Evolutionary conservation across 1,140 invertebrate species (phyloP), one percentile per base, ranked within the genome.

Genomic region (Trissolcus basalis): DNA sequence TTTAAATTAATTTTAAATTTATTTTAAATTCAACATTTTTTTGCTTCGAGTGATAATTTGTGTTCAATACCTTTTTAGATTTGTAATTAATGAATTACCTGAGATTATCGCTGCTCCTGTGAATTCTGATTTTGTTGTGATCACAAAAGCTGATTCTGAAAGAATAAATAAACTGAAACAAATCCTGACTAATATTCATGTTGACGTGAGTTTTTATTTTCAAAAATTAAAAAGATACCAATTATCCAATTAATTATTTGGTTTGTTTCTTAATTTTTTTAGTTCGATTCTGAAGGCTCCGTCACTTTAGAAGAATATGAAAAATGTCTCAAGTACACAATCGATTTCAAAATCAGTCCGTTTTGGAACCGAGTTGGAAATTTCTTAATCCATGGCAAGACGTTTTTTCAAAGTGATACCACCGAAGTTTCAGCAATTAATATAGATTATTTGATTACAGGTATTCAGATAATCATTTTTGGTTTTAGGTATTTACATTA

Each of bases 341-440:
- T 83, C 15, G 44, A 74, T 32, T 78, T 77, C 9, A 74, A 74
- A 45, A 48, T 82, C 4, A 48, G 58, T 36, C 68, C 81, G 15
- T 43, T 43, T 2, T 83, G 82, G 82, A 81, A 76, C 49, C 67
- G 58, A 63, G 51, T 80, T 11, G 82, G 64, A 1, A 33, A 51
- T 0, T 79, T 77, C 54, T 59, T 80, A 0, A 59, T 79, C 4
- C 49, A 76, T 45, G 80, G 78, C 43, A 58, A 60, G 33, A 51
- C 81, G 49, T 80, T 80, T 56, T 56, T 82, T n/a, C 33, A 35
- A 3, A 13, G 48, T 8, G 32, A 55, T 9, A 58, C 9, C 3
- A 15, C 51, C 10, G 33, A 60, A 16, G 11, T 75, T 13, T 50
- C 74, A 49, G 81, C 77, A 12, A 43, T 81, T 36, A 56, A 67